Base-by-base conservation (phyloP, 2,797 vertebrate genomes). In the Sebastiscus albofasciatus region DNA sequence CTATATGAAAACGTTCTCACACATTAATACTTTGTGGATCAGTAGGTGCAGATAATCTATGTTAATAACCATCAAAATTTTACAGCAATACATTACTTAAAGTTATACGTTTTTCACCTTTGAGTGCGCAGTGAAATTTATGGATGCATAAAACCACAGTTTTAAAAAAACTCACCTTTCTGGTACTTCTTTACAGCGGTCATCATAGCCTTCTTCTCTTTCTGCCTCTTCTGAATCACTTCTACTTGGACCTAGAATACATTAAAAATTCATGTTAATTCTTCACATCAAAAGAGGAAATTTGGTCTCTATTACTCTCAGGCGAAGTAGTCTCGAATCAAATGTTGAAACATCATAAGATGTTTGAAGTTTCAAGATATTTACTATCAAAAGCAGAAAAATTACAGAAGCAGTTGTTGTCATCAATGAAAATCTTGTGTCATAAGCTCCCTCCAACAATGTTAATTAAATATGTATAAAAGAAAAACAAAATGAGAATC, bases 181-280 rank as follows among this genome's bases (percentile, higher is more conserved):
- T 99, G 98, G 69, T 99, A 99, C 79, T 97, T 99, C 94, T 99
- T 99, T 29, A 99, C 96, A 71, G 97, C 96, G 1, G 93, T 90
- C 96, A 99, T 97, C 97, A 99, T 98, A 7, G 97, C 96, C 72
- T 97, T 96, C 92, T 99, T 99, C 91, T 98, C 97, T 81, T 95
- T 97, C 89, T 99, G 98, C 77, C 99, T 97, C 94, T 96, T 99
- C 92, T 99, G 99, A 72, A 99, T 95, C 80, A 99, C 95, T 81
- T 99, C 96, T 42, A 96, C 91, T 96, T 99, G 98, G 36, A 99
- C 97, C 99, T 99, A 77, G 8, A 16, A 76, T 22, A 81, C n/a
- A 79, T 64, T 1, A 1, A 76, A 52, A 31, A 72, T 20, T 11
- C 2, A 61, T 20, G 33, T 79, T 61, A 68, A 64, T 56, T 62